Conservation (phyloP, 2,888 invertebrate genomes). For the Chymomyza amoena region DNA sequence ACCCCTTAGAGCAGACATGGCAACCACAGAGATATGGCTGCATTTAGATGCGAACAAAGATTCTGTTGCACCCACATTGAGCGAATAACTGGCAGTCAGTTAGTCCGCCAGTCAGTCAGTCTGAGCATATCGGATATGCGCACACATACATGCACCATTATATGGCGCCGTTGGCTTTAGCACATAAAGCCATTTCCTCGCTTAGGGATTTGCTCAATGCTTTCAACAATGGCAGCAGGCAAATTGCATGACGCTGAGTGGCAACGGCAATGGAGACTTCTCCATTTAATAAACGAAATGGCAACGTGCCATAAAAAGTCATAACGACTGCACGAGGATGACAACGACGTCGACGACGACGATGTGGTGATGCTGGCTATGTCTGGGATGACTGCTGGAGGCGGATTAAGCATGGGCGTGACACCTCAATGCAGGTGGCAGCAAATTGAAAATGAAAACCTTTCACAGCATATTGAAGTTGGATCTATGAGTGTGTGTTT, state of each 20-base stretch:
- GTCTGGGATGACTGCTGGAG: conserved; percentile 12
- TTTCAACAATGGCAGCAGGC: conserved; percentile 43
- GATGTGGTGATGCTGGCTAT: conserved; percentile 3
- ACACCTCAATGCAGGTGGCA: conserved; percentile 18
- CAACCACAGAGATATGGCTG: neutral
- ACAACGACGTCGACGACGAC: conserved; percentile 12
- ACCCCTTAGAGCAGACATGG: conserved; percentile 13
- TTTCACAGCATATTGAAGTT: conserved; percentile 1
- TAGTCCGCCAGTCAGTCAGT: conserved; percentile 13
- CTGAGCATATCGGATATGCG: neutral
- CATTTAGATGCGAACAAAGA: neutral
- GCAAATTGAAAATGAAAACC: conserved; percentile 3
- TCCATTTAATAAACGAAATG: conserved; percentile 54
- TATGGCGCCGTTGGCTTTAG: neutral
- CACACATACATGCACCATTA: neutral
- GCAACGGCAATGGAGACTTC: neutral
- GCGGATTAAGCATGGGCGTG: conserved; percentile 34
- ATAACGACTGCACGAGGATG: conserved; percentile 8
- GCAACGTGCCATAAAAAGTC: conserved; percentile 49
- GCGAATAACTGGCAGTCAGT: conserved; percentile 11
- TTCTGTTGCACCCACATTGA: neutral
- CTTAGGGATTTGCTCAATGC: conserved; percentile 26
- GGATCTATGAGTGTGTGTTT: neutral
- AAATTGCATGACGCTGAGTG: conserved; percentile 38
- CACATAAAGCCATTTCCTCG: conserved; percentile 43